These are phyloP conservation scores for Irena cyanogastra DNA, from an alignment of 2,113 vertebrate genomes.

Conservation along the genomic window DNA sequence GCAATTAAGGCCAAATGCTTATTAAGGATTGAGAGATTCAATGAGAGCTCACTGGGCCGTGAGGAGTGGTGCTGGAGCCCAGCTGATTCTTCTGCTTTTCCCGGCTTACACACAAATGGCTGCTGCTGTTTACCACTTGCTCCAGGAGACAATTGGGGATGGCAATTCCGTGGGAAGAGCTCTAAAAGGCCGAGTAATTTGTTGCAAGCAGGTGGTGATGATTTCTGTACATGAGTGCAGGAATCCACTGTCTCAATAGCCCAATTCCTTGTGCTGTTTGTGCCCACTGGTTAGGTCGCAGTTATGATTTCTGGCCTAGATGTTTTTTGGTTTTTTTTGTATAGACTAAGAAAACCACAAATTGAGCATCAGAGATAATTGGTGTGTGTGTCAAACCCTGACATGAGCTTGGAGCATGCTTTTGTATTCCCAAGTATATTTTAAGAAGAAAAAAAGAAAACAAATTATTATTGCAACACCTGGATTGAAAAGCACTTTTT, in stretches of 20 bases:
- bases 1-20: constrained; percentile 39
- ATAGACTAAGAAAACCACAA: background rate
- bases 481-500: background rate
- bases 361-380: background rate
- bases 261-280: background rate
- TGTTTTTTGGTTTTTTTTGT: background rate
- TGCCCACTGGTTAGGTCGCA: background rate
- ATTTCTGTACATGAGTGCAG: rapidly evolving
- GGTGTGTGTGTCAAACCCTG: background rate
- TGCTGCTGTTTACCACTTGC: background rate
- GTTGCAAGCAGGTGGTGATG: background rate
- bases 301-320: background rate
- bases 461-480: background rate
- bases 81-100: background rate
- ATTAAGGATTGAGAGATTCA: background rate
- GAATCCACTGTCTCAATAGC: background rate
- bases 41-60: background rate
- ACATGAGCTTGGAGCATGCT: background rate
- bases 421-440: background rate
- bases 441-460: background rate
- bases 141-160: background rate
- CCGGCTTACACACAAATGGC: background rate
- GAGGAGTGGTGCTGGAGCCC: background rate
- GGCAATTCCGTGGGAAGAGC: background rate
- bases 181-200: background rate